Evolutionary conservation across 2,113 vertebrate species (phyloP).

Genomic region (Otis tarda): DNA sequence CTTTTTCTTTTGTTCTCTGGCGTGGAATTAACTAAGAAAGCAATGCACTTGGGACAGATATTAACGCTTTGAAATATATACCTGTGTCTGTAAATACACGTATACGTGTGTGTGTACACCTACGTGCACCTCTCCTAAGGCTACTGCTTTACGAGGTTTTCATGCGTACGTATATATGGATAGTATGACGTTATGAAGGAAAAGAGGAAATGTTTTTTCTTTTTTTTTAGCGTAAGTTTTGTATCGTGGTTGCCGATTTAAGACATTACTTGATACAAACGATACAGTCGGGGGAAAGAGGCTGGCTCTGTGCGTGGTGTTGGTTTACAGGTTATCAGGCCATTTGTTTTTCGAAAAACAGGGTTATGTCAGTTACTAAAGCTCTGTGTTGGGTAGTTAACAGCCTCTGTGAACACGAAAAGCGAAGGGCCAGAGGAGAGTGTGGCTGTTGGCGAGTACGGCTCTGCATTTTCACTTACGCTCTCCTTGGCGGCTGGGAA

Average conservation of each 20-base stretch:
- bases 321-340: neutral
- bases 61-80: neutral
- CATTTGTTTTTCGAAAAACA: neutral
- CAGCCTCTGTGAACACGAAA: neutral
- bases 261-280: neutral
- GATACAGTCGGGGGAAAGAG: neutral
- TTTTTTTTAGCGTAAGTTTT: neutral
- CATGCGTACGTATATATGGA: rapidly evolving
- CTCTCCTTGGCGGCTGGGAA: rapidly evolving
- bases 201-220: neutral
- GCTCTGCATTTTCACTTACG: neutral
- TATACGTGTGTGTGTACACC: too few relatives aligned
- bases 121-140: neutral
- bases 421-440: rapidly evolving
- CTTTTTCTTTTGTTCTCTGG: neutral
- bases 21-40: neutral
- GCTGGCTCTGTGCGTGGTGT: neutral
- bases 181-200: neutral
- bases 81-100: neutral
- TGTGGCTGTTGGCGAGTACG: rapidly evolving
- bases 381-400: neutral
- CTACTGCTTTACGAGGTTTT: neutral
- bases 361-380: neutral
- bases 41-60: neutral
- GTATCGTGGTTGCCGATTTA: rapidly evolving